A percentile compares a stretch with the other conserved stretches of the same genome.
Evolutionary conservation across 2,888 invertebrate genomes (phyloP).

Genomic region (Caenorhabditis uteleia): DNA sequence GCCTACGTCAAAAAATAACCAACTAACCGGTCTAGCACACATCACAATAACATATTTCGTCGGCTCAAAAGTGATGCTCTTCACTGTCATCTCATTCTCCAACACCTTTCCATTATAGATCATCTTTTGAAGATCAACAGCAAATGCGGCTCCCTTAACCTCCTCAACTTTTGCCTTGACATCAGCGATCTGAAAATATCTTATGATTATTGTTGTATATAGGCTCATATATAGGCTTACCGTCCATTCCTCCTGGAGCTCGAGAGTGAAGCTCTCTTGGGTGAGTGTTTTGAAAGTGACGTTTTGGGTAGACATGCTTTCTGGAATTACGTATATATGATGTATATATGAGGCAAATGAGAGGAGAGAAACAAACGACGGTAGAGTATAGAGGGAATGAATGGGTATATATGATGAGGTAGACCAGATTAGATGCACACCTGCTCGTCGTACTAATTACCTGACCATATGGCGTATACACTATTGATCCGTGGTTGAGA

Average conservation of each 20-base stretch:
- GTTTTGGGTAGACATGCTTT: too few species aligned
- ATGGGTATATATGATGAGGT: too few species aligned
- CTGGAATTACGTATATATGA: too few species aligned
- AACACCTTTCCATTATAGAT: constrained; percentile 67
- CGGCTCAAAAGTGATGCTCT: constrained; percentile 22
- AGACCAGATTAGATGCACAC: too few species aligned
- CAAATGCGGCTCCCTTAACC: constrained; percentile 47
- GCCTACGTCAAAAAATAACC: too few species aligned
- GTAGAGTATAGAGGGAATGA: too few species aligned
- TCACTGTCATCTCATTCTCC: constrained; percentile 1
- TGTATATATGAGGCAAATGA: too few species aligned
- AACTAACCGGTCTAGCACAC: too few species aligned
- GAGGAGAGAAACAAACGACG: too few species aligned
- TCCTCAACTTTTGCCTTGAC: constrained; percentile 59
- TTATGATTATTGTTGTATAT: neutral
- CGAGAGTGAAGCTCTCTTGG: constrained; percentile 57
- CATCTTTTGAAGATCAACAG: constrained; percentile 58
- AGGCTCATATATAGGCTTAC: constrained; percentile 33
- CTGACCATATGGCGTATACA: too few species aligned
- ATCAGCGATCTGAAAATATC: constrained; percentile 59
- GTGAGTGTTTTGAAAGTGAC: constrained; percentile 68
- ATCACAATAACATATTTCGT: constrained; percentile 65
- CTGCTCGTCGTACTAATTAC: too few species aligned
- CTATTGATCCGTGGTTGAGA: too few species aligned
- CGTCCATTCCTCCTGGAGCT: constrained; percentile 50